These are phyloP conservation scores for Chionomys nivalis DNA, from an alignment of 2,113 vertebrate genomes.

Conservation along the genomic window DNA sequence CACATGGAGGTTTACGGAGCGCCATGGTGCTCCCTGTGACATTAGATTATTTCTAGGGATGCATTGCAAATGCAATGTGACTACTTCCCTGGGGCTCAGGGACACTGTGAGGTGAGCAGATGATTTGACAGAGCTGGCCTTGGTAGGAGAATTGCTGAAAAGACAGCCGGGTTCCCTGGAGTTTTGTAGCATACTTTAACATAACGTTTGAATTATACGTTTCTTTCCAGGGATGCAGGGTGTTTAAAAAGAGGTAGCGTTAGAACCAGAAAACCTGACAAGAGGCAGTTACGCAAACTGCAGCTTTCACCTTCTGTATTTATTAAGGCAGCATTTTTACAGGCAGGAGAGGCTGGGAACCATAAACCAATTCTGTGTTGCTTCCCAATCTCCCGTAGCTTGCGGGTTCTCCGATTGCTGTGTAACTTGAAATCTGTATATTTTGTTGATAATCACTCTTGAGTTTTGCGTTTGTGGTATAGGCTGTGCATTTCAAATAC, in stretches of 20 bases:
- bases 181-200: not conserved
- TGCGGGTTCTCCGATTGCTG: not conserved
- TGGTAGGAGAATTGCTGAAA: not conserved
- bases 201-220: not conserved
- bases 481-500: not conserved
- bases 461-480: not conserved
- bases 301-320: not conserved
- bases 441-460: not conserved
- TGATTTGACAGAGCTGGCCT: not conserved
- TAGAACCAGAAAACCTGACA: not conserved
- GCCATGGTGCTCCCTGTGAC: not conserved
- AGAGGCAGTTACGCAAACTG: not conserved
- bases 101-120: fast-evolving
- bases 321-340: not conserved
- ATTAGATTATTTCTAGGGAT: not conserved
- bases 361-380: not conserved
- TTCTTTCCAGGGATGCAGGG: not conserved
- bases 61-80: not conserved
- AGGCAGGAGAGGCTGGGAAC: not conserved
- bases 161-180: not conserved
- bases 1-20: not conserved
- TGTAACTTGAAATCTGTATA: not conserved
- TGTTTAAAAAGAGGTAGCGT: not conserved
- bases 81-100: not conserved
- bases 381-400: not conserved